phyloP scores from a whole-genome alignment of 1,140 invertebrate species.

The Conopomorpha cramerella region DNA sequence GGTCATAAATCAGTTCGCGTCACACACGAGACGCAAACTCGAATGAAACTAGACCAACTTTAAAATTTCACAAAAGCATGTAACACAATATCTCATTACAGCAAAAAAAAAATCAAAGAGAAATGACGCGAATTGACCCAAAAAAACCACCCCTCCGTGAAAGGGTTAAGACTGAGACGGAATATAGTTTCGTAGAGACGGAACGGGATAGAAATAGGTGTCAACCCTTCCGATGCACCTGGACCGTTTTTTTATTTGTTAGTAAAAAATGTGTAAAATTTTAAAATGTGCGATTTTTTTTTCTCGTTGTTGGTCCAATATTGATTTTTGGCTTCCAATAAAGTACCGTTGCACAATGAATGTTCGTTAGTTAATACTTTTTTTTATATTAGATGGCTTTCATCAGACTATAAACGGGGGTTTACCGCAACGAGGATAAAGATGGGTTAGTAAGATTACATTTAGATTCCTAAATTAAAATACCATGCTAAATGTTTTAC shows the following conservation, averaged over 20 bases:
- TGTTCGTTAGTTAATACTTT: slow-evolving; percentile 38
- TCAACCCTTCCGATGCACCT: slow-evolving; percentile 51
- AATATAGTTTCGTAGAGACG: slow-evolving; percentile 6
- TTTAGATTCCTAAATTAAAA: too few relatives aligned
- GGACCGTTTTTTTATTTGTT: slow-evolving; percentile 30
- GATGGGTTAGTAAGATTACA: too few relatives aligned
- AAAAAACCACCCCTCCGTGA: slow-evolving; percentile 34
- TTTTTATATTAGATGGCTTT: background rate
- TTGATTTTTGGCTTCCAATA: slow-evolving; percentile 42
- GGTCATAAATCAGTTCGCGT: background rate
- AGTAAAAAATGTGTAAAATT: slow-evolving; percentile 50
- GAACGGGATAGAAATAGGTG: slow-evolving; percentile 14
- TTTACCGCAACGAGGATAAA: too few relatives aligned
- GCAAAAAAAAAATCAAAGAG: slow-evolving; percentile 33
- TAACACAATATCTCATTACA: slow-evolving; percentile 52
- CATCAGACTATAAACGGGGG: too few relatives aligned
- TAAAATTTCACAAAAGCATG: slow-evolving; percentile 24
- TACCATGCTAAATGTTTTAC: too few relatives aligned
- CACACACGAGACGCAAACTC: background rate
- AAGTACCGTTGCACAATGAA: slow-evolving; percentile 18
- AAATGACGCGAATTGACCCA: slow-evolving; percentile 49
- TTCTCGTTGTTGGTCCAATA: slow-evolving; percentile 41
- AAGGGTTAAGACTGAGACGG: slow-evolving; percentile 42
- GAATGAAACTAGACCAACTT: slow-evolving; percentile 9
- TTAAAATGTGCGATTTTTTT: too few relatives aligned